These are phyloP conservation scores for Diarsia rubi DNA, from an alignment of 2,888 invertebrate species.

Conservation along the genomic window DNA sequence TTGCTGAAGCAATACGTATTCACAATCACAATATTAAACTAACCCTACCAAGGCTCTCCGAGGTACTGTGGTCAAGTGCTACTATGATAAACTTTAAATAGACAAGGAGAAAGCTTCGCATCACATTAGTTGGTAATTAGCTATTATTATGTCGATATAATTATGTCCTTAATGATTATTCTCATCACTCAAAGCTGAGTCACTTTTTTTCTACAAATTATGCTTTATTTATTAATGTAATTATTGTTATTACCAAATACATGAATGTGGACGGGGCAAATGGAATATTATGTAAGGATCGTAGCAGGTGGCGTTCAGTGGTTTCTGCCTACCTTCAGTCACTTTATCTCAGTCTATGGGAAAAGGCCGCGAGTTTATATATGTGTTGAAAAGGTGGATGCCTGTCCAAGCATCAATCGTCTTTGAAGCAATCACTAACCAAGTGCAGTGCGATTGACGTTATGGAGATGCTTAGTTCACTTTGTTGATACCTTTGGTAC, in stretches of 20 bases:
- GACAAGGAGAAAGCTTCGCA: conserved; percentile 48
- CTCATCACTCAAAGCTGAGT: background rate
- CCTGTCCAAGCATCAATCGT: background rate
- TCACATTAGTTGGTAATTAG: conserved; percentile 39
- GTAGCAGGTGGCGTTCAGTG: too few species aligned
- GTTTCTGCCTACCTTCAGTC: too few species aligned
- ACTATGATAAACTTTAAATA: conserved; percentile 55
- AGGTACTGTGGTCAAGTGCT: conserved; percentile 40
- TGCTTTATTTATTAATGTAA: conserved; percentile 1
- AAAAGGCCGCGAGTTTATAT: too few species aligned
- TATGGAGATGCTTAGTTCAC: too few species aligned
- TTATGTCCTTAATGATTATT: conserved; percentile 29
- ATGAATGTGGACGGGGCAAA: too few species aligned
- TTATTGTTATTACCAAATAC: too few species aligned
- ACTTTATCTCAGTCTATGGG: too few species aligned
- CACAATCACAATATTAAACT: conserved; percentile 24
- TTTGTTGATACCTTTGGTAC: background rate
- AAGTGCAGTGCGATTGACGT: background rate
- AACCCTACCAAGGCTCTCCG: conserved; percentile 26
- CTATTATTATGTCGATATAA: conserved; percentile 34
- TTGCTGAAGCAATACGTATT: conserved; percentile 20
- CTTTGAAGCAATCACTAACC: background rate
- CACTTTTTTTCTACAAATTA: background rate
- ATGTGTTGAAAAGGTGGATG: background rate
- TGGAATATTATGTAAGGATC: too few species aligned